A percentile compares a stretch with the other conserved stretches of the same genome.
Evolutionary conservation across 1,140 invertebrate species (phyloP).

Genomic region (Gryon sp.): DNA sequence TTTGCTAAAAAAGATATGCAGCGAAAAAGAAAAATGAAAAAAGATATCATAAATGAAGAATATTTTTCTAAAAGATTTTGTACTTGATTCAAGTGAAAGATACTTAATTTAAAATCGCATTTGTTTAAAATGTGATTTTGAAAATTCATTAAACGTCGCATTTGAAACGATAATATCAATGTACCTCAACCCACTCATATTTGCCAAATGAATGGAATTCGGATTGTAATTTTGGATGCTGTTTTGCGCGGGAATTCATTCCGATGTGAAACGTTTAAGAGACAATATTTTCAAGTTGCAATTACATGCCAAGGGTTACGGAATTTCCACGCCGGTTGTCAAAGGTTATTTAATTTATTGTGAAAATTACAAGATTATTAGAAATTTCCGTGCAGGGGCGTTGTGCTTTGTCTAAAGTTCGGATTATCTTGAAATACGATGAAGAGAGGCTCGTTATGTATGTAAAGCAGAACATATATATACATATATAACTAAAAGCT

Average conservation of each 20-base stretch:
- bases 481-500: neutral
- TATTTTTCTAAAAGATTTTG: too few species aligned
- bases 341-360: slow-evolving; percentile 31
- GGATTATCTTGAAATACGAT: slow-evolving; percentile 11
- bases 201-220: neutral
- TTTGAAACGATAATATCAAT: neutral
- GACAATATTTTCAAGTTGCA: slow-evolving; percentile 18
- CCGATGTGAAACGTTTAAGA: slow-evolving; percentile 1
- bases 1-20: too few species aligned
- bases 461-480: neutral
- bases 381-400: neutral
- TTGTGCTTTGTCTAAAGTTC: slow-evolving; percentile 4
- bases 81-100: too few species aligned
- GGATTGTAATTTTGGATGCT: neutral
- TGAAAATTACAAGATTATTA: slow-evolving; percentile 24
- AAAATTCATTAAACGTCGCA: too few species aligned
- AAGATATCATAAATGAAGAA: too few species aligned
- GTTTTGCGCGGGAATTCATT: slow-evolving; percentile 10
- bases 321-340: slow-evolving; percentile 6
- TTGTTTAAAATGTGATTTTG: too few species aligned
- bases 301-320: slow-evolving; percentile 1
- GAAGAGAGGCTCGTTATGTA: slow-evolving; percentile 5
- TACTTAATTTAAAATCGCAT: neutral
- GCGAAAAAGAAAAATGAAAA: too few species aligned
- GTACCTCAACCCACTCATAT: neutral